Conservation (phyloP, 2,888 invertebrate genomes). For the Prenolepis imparis region DNA sequence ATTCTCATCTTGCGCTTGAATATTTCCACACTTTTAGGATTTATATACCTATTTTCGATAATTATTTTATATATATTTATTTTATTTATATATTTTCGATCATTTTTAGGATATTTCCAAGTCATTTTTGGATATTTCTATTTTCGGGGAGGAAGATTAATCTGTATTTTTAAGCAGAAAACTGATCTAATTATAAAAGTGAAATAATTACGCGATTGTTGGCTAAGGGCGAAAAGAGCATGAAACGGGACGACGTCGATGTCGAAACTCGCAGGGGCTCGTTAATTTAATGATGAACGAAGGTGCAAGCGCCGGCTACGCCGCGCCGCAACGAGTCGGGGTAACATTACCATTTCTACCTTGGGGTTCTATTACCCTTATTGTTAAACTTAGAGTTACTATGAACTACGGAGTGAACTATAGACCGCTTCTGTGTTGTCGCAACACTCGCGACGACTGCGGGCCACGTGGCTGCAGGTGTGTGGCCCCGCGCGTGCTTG, state of each 20-base stretch:
- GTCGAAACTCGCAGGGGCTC: constrained; percentile 48
- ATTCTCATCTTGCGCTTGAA: background rate
- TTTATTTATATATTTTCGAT: background rate
- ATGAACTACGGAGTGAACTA: constrained; percentile 84
- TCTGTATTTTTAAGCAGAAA: background rate
- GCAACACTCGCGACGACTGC: constrained; percentile 79
- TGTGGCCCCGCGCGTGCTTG: constrained; percentile 80
- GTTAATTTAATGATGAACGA: constrained; percentile 73
- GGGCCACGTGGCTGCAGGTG: constrained; percentile 85
- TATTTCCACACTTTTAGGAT: too few relatives aligned
- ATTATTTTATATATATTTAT: too few relatives aligned
- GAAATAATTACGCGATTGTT: background rate
- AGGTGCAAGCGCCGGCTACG: constrained; percentile 45
- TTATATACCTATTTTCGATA: too few relatives aligned
- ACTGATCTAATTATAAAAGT: background rate
- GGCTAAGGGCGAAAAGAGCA: background rate
- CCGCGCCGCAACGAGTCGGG: constrained; percentile 64
- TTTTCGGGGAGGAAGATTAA: background rate
- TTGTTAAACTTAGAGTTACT: constrained; percentile 85
- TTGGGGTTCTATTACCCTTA: constrained; percentile 83
- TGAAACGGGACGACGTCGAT: background rate
- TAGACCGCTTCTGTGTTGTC: constrained; percentile 77
- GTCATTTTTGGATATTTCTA: background rate
- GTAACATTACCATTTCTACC: constrained; percentile 75
- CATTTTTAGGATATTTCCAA: background rate